A percentile compares a stretch with the other conserved stretches of the same genome.
phyloP scores from a whole-genome alignment of 53 echinoderm and acorn worm genomes.

The Antedon mediterranea region DNA sequence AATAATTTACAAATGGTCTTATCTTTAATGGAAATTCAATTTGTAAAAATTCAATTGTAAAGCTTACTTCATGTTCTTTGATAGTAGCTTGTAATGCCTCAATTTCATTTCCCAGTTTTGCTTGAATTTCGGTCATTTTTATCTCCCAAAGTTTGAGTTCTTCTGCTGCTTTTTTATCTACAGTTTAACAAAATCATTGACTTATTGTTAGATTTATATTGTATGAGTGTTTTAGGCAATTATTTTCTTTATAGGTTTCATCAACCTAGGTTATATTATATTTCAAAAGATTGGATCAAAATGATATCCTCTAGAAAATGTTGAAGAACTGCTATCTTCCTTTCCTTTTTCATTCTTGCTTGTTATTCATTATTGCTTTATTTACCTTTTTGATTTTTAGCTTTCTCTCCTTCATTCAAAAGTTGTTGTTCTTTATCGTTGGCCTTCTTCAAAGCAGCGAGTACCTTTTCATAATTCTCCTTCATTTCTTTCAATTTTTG shows the following conservation, averaged over 20 bases:
- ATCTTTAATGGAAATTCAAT: no score
- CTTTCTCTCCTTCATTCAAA: neutral
- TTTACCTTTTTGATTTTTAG: neutral
- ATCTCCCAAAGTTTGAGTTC: slow-evolving; percentile 22
- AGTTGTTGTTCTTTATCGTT: neutral
- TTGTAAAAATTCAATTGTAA: no score
- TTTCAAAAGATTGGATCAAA: no score
- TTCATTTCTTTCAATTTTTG: neutral
- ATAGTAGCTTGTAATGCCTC: slow-evolving; percentile 3
- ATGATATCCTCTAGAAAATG: no score
- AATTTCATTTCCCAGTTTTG: slow-evolving; percentile 23
- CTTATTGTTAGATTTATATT: no score
- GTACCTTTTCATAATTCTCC: neutral
- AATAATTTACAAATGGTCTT: no score
- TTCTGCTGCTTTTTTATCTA: slow-evolving; percentile 3
- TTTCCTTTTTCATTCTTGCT: no score
- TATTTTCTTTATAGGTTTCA: no score
- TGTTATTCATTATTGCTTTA: no score
- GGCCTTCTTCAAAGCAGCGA: neutral
- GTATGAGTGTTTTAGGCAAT: no score
- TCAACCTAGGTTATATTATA: no score
- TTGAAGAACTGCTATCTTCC: no score
- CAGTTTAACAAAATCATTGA: neutral
- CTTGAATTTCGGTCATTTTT: slow-evolving; percentile 13
- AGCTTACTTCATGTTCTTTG: slow-evolving; percentile 16